Conservation (phyloP, 2,797 vertebrate species). For the Onychomys arenicola region DNA sequence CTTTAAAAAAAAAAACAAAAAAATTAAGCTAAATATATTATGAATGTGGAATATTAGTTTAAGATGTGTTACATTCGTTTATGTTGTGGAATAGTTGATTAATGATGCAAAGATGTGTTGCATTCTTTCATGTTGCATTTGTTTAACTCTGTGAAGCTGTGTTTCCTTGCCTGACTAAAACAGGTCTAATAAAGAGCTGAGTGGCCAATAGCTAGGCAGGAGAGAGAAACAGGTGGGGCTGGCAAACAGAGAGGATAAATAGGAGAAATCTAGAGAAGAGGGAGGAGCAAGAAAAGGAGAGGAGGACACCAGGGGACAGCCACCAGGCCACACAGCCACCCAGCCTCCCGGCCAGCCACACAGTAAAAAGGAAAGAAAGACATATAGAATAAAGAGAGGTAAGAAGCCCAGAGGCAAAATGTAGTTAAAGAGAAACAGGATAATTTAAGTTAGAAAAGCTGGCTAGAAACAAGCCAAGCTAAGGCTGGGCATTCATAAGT, state of each 20-base stretch:
- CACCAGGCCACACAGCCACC: not conserved
- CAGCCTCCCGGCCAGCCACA: not conserved
- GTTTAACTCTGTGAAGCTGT: not conserved
- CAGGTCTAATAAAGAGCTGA: not conserved
- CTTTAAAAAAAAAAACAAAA: no score
- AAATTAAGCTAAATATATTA: slow-evolving; percentile 1
- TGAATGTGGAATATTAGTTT: not conserved
- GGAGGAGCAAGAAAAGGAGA: not conserved
- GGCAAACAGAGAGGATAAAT: not conserved
- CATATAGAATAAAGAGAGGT: not conserved
- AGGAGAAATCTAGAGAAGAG: not conserved
- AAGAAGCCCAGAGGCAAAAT: not conserved
- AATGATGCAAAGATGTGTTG: not conserved
- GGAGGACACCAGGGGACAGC: not conserved
- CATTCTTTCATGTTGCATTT: not conserved
- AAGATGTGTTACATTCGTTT: not conserved
- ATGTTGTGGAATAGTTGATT: not conserved
- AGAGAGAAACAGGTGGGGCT: not conserved
- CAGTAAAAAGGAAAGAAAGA: not conserved
- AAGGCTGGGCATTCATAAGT: not conserved
- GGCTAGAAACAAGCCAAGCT: not conserved
- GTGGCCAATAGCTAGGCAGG: not conserved
- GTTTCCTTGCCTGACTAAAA: not conserved
- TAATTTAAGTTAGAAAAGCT: not conserved
- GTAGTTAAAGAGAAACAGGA: not conserved